Evolutionary conservation across 1,140 invertebrate species (phyloP), one percentile per base, ranked within the genome.

Genomic region (Magallana angulata): DNA sequence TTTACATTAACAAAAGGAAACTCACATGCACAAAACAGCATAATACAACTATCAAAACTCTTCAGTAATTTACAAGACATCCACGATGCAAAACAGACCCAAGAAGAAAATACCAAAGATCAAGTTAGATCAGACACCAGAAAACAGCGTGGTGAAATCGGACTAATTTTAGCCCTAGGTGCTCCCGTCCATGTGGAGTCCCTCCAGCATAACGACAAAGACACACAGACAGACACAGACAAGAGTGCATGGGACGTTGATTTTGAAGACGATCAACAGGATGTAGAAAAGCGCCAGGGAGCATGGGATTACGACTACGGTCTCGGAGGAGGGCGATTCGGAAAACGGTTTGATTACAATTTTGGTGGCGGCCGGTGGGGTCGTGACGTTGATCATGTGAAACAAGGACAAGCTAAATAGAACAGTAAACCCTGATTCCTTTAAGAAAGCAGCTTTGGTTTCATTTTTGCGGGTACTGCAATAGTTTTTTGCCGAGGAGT

Each of bases 291-390:
- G 81, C 89, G 93, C 7, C 92, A 93, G 86, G 93, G 93, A 11
- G 89, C 85, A 0, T 94, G 93, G 93, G 92, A 91, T 84, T 91
- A 91, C 84, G 93, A 94, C 84, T 94, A 94, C 82, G 93, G 93
- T 8, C 90, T 94, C 0, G 93, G 93, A 16, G 93, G 93, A 2
- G 93, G 93, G 0, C 76, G 93, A n/a, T 94, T 93, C 83, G 93
- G 93, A 58, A 94, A 94, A 89, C 86, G 93, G 7, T 64, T 62
- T 60, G 92, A 93, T 64, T 94, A 93, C 89, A 91, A 91, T 30
- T 89, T 92, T 16, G 92, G 92, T 8, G 92, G 92, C 7, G 91
- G 92, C 8, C 88, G 92, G 82, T 92, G 93, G 68, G 93, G 92
- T 16, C 88, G 92, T n/a, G 92, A 92, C 84, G 91, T 93, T 0